These are phyloP conservation scores for Ditula angustiorana DNA, from an alignment of 2,888 invertebrate species.

Conservation along the genomic window DNA sequence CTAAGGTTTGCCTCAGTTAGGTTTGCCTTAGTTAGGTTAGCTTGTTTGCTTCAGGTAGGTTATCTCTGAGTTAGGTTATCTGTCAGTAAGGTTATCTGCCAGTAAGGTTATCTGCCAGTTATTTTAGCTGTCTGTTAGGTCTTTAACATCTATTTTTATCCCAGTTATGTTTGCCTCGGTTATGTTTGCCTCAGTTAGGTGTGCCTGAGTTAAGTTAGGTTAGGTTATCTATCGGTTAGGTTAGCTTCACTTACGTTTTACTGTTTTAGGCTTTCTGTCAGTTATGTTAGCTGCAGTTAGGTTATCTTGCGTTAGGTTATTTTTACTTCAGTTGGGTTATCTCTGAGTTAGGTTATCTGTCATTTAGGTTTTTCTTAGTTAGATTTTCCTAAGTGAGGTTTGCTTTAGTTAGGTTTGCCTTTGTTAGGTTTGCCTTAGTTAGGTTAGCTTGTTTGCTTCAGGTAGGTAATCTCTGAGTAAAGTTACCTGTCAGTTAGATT, in stretches of 20 bases:
- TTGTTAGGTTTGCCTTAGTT: neutral
- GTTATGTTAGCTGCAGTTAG: neutral
- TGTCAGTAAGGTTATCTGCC: neutral
- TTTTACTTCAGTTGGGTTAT: neutral
- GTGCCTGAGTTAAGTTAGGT: slow-evolving; percentile 34
- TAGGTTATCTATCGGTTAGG: slow-evolving; percentile 40
- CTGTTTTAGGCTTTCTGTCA: slow-evolving; percentile 32
- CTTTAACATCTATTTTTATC: slow-evolving; percentile 43
- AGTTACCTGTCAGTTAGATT: too few relatives aligned
- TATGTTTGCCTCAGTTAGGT: neutral
- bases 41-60: too few relatives aligned
- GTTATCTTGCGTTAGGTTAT: too few relatives aligned
- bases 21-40: too few relatives aligned
- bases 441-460: neutral
- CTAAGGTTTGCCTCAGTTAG: too few relatives aligned
- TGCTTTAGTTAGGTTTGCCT: neutral
- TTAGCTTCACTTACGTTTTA: slow-evolving; percentile 13
- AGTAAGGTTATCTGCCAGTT: slow-evolving; percentile 35
- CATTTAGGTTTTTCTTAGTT: neutral
- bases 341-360: neutral
- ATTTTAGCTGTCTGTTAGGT: slow-evolving; percentile 41
- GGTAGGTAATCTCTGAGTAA: too few relatives aligned
- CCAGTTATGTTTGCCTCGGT: slow-evolving; percentile 36
- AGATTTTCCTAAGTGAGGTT: neutral
- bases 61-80: too few relatives aligned